These are phyloP conservation scores for Drosophila willistoni DNA, from an alignment of 1,140 invertebrate species.

Conservation along the genomic window DNA sequence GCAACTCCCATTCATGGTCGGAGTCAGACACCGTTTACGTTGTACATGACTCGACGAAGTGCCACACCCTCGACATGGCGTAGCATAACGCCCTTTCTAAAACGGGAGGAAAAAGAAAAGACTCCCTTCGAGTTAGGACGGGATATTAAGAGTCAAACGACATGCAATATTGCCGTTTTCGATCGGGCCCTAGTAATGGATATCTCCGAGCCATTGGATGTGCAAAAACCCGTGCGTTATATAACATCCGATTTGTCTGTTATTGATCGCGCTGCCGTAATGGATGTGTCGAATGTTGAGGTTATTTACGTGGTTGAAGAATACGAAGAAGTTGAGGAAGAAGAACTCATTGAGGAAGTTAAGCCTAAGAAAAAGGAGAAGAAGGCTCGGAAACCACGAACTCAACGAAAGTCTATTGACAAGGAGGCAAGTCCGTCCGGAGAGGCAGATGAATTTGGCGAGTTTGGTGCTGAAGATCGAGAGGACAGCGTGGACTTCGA, in stretches of 20 bases:
- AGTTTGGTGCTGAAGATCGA: slow-evolving; percentile 53
- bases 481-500: slow-evolving; percentile 73
- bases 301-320: slow-evolving; percentile 83
- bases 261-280: slow-evolving; percentile 83
- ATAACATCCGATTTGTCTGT: slow-evolving; percentile 82
- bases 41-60: slow-evolving; percentile 78
- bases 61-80: slow-evolving; percentile 81
- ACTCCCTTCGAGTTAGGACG: slow-evolving; percentile 81
- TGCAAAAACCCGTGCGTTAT: slow-evolving; percentile 81
- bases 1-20: slow-evolving; percentile 79
- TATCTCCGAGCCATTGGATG: slow-evolving; percentile 74
- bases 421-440: slow-evolving; percentile 59
- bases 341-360: slow-evolving; percentile 72
- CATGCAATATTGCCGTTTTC: slow-evolving; percentile 81
- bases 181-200: slow-evolving; percentile 83
- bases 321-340: slow-evolving; percentile 77
- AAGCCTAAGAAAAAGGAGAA: slow-evolving; percentile 80
- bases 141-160: slow-evolving; percentile 76
- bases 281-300: slow-evolving; percentile 83
- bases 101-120: slow-evolving; percentile 82
- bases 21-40: slow-evolving; percentile 76
- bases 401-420: slow-evolving; percentile 68
- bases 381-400: slow-evolving; percentile 66
- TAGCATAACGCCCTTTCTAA: slow-evolving; percentile 81
- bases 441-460: slow-evolving; percentile 44